A percentile compares a stretch with the other conserved stretches of the same genome.
Conservation (phyloP, 2,888 invertebrate genomes). For the Saturnia japonica region DNA sequence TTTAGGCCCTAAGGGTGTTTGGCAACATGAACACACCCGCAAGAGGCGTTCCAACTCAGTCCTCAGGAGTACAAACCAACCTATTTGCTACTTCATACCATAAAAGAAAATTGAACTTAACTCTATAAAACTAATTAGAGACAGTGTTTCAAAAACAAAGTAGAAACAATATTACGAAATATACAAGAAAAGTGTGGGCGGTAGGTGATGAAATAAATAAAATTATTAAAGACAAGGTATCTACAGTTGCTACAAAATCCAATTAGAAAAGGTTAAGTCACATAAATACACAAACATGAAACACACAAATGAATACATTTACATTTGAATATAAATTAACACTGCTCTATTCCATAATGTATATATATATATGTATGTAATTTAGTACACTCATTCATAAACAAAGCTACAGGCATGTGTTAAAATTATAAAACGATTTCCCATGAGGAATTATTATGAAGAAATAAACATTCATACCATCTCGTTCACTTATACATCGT, state of each 20-base stretch:
- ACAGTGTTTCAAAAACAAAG: not conserved
- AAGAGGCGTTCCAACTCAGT: too few relatives aligned
- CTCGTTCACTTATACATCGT: not conserved
- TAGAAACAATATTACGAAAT: not conserved
- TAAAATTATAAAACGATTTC: conserved; percentile 47
- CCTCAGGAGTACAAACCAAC: too few relatives aligned
- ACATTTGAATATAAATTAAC: conserved; percentile 25
- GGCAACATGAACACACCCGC: too few relatives aligned
- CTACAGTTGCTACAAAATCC: not conserved
- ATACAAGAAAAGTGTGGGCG: not conserved
- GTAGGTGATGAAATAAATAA: not conserved
- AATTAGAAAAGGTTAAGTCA: not conserved
- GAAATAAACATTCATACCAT: not conserved
- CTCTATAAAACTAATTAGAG: not conserved
- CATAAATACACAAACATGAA: not conserved
- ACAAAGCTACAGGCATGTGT: conserved; percentile 39
- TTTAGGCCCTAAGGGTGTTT: too few relatives aligned
- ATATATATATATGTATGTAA: conserved; percentile 22
- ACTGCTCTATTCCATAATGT: conserved; percentile 30
- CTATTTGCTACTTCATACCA: not conserved
- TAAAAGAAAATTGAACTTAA: not conserved
- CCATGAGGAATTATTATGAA: conserved; percentile 32
- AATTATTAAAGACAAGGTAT: not conserved
- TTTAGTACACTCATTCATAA: conserved; percentile 31
- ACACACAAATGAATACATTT: conserved; percentile 10